Evolutionary conservation across 2,797 vertebrate genomes (phyloP).

Genomic region (Muscicapa striata): DNA sequence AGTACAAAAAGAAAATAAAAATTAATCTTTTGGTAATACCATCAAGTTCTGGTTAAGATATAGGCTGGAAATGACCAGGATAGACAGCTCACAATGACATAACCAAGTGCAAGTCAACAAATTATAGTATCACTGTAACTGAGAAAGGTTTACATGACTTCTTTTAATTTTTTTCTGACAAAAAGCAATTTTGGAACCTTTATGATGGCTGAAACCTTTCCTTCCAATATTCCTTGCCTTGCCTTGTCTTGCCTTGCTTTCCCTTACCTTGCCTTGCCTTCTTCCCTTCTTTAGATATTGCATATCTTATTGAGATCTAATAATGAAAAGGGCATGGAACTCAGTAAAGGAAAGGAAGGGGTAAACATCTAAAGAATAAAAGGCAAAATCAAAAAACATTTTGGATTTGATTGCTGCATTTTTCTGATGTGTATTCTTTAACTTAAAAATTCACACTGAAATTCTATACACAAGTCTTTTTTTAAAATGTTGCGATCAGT

Average conservation of each 20-base stretch:
- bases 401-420: neutral
- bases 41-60: neutral
- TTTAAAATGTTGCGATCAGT: neutral
- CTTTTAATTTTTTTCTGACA: neutral
- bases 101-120: neutral
- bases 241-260: no score
- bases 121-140: neutral
- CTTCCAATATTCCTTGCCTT: neutral
- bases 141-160: neutral
- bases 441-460: neutral
- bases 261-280: neutral
- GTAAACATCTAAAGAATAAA: neutral
- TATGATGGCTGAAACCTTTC: neutral
- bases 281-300: neutral
- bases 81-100: neutral
- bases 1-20: neutral
- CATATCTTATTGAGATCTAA: neutral
- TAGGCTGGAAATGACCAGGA: neutral
- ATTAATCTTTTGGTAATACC: neutral
- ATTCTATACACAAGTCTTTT: neutral
- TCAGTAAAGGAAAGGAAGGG: neutral
- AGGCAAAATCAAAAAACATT: accelerated
- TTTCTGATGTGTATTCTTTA: neutral
- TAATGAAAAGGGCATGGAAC: neutral
- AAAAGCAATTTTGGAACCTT: neutral